Conservation (phyloP, 2,797 vertebrate genomes). For the Phaenicophaeus curvirostris region DNA sequence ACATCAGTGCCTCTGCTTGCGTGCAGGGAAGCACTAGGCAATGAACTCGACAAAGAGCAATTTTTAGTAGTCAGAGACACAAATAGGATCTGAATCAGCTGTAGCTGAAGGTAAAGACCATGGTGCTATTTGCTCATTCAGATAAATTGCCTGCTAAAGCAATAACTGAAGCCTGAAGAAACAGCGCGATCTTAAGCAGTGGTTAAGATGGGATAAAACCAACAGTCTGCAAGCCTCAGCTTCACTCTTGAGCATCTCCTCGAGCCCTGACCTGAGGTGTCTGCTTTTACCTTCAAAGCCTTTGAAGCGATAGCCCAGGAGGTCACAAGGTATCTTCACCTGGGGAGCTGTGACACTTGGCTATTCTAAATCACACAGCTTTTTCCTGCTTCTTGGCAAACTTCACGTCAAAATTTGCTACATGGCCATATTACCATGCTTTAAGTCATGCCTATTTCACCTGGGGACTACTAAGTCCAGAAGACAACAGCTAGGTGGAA, state of each 20-base stretch:
- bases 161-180: background rate
- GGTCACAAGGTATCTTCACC: background rate
- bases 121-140: background rate
- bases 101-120: background rate
- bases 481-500: background rate
- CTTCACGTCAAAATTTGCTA: background rate
- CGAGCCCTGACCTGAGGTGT: background rate
- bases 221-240: background rate
- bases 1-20: fast-evolving
- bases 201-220: background rate
- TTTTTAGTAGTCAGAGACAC: background rate
- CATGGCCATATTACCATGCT: no score
- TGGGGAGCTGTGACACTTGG: background rate
- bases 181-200: background rate
- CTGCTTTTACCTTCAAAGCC: background rate
- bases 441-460: background rate
- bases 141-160: constrained; percentile 2
- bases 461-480: background rate
- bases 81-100: background rate
- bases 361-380: background rate
- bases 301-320: background rate
- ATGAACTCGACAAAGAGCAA: background rate
- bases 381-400: background rate
- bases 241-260: background rate
- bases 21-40: background rate